phyloP scores from a whole-genome alignment of 2,113 vertebrate species.

The Notechis scutatus region DNA sequence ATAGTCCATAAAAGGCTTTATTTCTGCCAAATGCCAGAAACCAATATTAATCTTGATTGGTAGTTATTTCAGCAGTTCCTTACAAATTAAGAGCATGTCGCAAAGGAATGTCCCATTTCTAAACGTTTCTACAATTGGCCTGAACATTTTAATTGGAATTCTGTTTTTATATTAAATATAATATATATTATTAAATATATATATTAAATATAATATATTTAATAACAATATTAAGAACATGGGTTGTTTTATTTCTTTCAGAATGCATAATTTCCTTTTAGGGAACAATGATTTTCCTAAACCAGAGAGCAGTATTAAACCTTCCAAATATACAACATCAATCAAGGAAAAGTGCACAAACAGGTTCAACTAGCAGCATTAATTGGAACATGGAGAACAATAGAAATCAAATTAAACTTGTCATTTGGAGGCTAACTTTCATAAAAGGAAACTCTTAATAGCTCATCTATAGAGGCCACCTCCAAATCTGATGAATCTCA shows the following conservation, averaged over 20 bases:
- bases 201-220: background rate
- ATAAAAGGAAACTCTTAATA: background rate
- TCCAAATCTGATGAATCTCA: background rate
- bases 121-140: background rate
- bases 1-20: background rate
- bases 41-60: background rate
- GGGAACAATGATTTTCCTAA: background rate
- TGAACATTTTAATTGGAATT: background rate
- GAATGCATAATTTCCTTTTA: background rate
- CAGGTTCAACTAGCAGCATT: background rate
- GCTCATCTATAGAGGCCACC: background rate
- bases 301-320: background rate
- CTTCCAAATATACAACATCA: background rate
- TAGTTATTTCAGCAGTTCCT: background rate
- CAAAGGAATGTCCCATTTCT: background rate
- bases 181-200: too few relatives aligned
- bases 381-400: background rate
- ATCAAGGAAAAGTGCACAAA: background rate
- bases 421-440: background rate
- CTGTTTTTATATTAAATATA: background rate
- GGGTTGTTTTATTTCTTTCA: background rate
- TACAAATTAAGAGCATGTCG: background rate
- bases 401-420: background rate
- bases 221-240: background rate
- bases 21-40: background rate